A percentile compares a stretch with the other conserved stretches of the same genome.
Conservation (phyloP, 2,113 vertebrate species). For the Aramus guarauna region DNA sequence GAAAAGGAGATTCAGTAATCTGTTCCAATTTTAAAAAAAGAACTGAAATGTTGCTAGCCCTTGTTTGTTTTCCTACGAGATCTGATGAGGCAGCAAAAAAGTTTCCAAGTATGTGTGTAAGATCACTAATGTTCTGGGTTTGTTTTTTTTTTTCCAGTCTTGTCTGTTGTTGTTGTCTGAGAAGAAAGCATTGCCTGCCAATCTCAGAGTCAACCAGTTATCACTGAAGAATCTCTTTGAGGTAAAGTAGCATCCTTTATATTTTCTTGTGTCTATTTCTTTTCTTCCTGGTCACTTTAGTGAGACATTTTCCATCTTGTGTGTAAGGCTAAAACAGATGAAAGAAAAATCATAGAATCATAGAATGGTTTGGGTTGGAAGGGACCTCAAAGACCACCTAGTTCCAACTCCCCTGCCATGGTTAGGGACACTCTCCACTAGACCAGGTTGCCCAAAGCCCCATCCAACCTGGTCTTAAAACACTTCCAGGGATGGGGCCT, state of each 20-base stretch:
- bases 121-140: neutral
- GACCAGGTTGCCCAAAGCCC: too few species aligned
- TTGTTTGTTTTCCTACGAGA: neutral
- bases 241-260: conserved; percentile 60
- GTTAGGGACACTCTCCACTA: too few species aligned
- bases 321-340: neutral
- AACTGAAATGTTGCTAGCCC: neutral
- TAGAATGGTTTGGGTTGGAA: too few species aligned
- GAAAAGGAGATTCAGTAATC: neutral
- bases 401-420: too few species aligned
- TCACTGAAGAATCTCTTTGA: conserved; percentile 77
- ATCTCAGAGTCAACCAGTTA: conserved; percentile 66
- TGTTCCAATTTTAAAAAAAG: neutral
- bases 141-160: conserved; percentile 55
- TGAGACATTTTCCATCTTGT: neutral
- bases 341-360: neutral
- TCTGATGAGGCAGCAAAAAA: neutral
- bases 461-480: too few species aligned
- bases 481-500: too few species aligned
- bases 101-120: neutral
- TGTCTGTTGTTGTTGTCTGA: conserved; percentile 64
- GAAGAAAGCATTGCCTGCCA: conserved; percentile 51
- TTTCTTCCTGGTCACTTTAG: neutral
- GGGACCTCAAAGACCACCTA: too few species aligned
- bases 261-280: neutral